Base-by-base conservation (phyloP, 2,113 vertebrate species). In the Leptosomus discolor region DNA sequence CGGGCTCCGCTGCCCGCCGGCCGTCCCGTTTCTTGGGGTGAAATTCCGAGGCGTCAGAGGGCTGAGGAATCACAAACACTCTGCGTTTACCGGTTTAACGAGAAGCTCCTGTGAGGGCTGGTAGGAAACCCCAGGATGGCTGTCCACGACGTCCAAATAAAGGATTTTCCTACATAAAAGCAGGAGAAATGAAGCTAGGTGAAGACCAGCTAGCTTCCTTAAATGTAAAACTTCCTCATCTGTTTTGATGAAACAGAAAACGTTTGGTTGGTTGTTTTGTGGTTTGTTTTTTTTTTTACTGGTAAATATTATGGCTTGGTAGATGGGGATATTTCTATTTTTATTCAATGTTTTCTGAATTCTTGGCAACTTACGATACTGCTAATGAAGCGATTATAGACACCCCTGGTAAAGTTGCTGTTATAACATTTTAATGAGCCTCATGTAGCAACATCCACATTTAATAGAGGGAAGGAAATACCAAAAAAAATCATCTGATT, bases 1-100 rank as follows among this genome's bases (percentile, higher is more conserved):
- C n/a, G n/a, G n/a, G 46, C 39, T 15, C 16, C 17, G 37, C 27
- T 15, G 45, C 13, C 46, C 9, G 3, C 12, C 21, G 21, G 30
- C 6, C 19, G 1, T 8, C 19, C 18, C 21, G 29, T 5, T 11
- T 4, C 7, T 15, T 1, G 2, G 21, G 11, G 20, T 15, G 3
- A 21, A 8, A 22, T 30, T 11, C 24, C 10, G 7, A 27, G 18
- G 50, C 1, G 36, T 6, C 3, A 9, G 57, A 6, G 58, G 24
- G 60, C n/a, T 15, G 54, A 6, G 36, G 4, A 5, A 7, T 6
- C 5, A 4, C 58, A 5, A 6, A 8, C 30, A 6, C 8, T 5
- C 23, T 2, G 39, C 65, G 0, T 10, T 36, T 12, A 4, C 6
- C 12, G 20, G 17, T 34, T 18, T 7, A 10, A 6, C 19, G 2